These are phyloP conservation scores for Etheostoma nigrum DNA, from an alignment of 2,797 vertebrate species.

Conservation along the genomic window DNA sequence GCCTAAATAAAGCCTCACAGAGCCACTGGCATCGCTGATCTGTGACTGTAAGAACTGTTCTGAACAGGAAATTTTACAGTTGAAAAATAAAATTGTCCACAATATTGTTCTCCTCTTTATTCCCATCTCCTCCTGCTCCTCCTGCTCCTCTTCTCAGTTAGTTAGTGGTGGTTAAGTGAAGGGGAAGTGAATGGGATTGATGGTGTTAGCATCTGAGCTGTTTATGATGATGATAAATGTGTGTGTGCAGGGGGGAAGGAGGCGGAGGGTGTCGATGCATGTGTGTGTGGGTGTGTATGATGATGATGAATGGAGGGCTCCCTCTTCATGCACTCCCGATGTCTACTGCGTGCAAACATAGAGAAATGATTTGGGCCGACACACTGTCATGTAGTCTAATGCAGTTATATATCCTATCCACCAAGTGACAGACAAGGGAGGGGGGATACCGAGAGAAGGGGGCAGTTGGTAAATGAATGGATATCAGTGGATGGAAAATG, in stretches of 20 bases:
- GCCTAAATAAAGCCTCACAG: neutral
- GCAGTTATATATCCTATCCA: constrained; percentile 94
- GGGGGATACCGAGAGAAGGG: constrained; percentile 41
- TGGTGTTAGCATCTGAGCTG: constrained; percentile 88
- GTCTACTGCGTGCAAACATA: constrained; percentile 92
- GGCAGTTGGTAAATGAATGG: constrained; percentile 62
- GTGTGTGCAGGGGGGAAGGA: constrained; percentile 58
- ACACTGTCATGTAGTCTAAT: constrained; percentile 94
- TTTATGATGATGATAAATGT: constrained; percentile 86
- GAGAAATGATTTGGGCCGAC: constrained; percentile 93
- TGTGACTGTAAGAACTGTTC: neutral
- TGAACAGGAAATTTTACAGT: neutral
- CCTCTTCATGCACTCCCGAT: constrained; percentile 91
- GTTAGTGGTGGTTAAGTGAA: constrained; percentile 80
- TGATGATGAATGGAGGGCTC: constrained; percentile 85
- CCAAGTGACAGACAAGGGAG: constrained; percentile 74
- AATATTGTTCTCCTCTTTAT: neutral
- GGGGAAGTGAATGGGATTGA: constrained; percentile 94
- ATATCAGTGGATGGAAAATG: constrained; percentile 56
- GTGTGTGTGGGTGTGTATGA: constrained; percentile 60
- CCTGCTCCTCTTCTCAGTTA: constrained; percentile 50
- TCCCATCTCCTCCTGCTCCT: constrained; percentile 13
- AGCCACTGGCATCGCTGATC: neutral
- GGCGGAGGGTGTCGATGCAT: constrained; percentile 44
- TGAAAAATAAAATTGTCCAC: no score